Evolutionary conservation across 2,888 invertebrate species (phyloP).

Genomic region (Bombylius major): DNA sequence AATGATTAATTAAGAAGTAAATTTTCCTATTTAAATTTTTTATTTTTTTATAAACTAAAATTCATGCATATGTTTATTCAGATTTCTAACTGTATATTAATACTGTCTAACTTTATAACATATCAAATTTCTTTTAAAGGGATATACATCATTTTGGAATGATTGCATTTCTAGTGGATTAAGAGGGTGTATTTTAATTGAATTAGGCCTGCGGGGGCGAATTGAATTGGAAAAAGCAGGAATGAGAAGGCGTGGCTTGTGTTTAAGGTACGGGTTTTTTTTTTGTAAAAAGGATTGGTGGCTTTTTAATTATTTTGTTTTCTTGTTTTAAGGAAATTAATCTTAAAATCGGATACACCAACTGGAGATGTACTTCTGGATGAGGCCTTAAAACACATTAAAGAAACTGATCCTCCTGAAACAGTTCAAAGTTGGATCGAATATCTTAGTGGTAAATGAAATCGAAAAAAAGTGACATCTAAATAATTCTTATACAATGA

Average conservation of each 20-base stretch:
- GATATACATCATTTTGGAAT: constrained; percentile 99
- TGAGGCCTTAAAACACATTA: constrained; percentile 92
- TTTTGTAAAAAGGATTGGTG: neutral
- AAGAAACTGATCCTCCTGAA: constrained; percentile 95
- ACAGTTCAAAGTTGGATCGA: constrained; percentile 99
- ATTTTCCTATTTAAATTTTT: too few species aligned
- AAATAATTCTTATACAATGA: neutral
- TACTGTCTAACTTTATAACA: too few species aligned
- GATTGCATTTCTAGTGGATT: constrained; percentile 99
- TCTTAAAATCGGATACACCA: constrained; percentile 76
- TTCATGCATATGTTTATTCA: too few species aligned
- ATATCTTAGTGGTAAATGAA: constrained; percentile 80
- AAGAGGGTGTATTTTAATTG: constrained; percentile 95
- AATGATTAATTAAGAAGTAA: too few species aligned
- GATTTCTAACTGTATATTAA: too few species aligned
- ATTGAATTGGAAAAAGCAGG: constrained; percentile 94
- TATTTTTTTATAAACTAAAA: too few species aligned
- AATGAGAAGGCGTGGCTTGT: constrained; percentile 83
- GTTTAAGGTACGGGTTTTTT: constrained; percentile 54
- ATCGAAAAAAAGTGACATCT: too few species aligned
- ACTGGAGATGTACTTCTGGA: constrained; percentile 95
- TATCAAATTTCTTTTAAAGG: constrained; percentile 43
- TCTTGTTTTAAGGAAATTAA: constrained; percentile 46
- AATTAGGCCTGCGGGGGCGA: constrained; percentile 86
- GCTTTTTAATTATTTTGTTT: neutral